A percentile compares a stretch with the other conserved stretches of the same genome.
Evolutionary conservation across 2,888 invertebrate species (phyloP).

Genomic region (Athetis lepigone): DNA sequence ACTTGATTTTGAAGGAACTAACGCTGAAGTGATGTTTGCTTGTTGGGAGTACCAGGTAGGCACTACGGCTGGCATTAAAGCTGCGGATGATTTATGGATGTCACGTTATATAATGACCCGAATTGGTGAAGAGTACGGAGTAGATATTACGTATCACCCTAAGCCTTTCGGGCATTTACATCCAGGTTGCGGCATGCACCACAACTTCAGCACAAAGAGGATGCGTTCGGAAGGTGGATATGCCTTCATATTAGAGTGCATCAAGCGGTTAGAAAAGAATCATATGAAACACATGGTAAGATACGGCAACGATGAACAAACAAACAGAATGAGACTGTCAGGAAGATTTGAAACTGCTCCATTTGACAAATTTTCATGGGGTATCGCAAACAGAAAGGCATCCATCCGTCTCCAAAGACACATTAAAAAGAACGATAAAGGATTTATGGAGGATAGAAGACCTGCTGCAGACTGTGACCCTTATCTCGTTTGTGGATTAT

Average conservation of each 20-base stretch:
- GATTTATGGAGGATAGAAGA: conserved; percentile 98
- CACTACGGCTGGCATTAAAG: conserved; percentile 95
- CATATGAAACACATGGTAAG: conserved; percentile 97
- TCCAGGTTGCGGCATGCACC: conserved; percentile 96
- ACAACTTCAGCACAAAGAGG: conserved; percentile 96
- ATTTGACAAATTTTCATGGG: conserved; percentile 97
- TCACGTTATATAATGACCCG: conserved; percentile 95
- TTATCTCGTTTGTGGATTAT: conserved; percentile 91
- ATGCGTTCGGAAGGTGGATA: conserved; percentile 96
- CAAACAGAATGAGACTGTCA: conserved; percentile 98
- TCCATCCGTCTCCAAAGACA: conserved; percentile 97
- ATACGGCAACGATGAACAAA: conserved; percentile 97
- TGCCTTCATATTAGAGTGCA: conserved; percentile 95
- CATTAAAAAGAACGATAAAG: conserved; percentile 96
- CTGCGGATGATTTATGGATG: conserved; percentile 96
- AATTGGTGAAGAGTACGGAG: conserved; percentile 96
- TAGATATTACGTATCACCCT: conserved; percentile 92
- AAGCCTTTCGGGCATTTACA: conserved; percentile 96
- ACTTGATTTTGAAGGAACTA: conserved; percentile 97
- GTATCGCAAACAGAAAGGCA: conserved; percentile 97
- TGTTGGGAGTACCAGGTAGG: conserved; percentile 98
- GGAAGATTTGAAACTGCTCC: conserved; percentile 98
- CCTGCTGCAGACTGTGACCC: conserved; percentile 98
- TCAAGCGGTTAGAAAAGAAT: conserved; percentile 96
- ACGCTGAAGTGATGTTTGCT: conserved; percentile 99